Base-by-base conservation (phyloP, 2,888 invertebrate species). In the Dascillus cervinus region DNA sequence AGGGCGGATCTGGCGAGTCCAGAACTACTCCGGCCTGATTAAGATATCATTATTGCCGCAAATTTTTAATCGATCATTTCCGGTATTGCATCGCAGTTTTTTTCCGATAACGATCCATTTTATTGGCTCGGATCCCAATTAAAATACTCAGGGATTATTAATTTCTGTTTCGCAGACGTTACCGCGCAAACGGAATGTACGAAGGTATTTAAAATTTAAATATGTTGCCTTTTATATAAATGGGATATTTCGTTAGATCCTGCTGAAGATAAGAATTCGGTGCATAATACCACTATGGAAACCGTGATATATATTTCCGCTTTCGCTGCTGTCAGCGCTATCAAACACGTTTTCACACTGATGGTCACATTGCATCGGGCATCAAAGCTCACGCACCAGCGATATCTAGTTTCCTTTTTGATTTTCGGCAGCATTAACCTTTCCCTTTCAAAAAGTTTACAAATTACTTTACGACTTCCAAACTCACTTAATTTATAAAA, bases 281-380 rank as follows among this genome's bases (percentile, higher is more conserved):
- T 38, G 43, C 37, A 44, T 40, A 40, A 43, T 40, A 32, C 33
- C 35, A 46, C 41, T 43, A 39, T 43, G 37, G 43, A 35, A 34
- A 37, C 33, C 39, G 30, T 43, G 45, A 47, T 47, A 45, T 46
- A 46, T 43, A 47, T 46, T 46, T 47, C 44, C 43, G 46, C 38
- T 46, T 42, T 41, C 34, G 24, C 32, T 35, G 29, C 42, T 41
- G 45, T 45, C 46, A 46, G 34, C 45, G 41, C 37, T 41, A 43
- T 47, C 46, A 41, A 44, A 37, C 36, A 28, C 42, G 37, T 41
- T 42, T 46, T 46, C 43, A 42, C 43, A 33, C 41, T 37, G 42
- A 34, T 39, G 41, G 39, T 29, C 38, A 42, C 44, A 37, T n/a
- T n/a, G 35, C 29, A 32, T 33, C 32, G 28, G 34, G 37, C 34